Conservation (phyloP, 2,888 invertebrate genomes). For the Drosophila formosana region DNA sequence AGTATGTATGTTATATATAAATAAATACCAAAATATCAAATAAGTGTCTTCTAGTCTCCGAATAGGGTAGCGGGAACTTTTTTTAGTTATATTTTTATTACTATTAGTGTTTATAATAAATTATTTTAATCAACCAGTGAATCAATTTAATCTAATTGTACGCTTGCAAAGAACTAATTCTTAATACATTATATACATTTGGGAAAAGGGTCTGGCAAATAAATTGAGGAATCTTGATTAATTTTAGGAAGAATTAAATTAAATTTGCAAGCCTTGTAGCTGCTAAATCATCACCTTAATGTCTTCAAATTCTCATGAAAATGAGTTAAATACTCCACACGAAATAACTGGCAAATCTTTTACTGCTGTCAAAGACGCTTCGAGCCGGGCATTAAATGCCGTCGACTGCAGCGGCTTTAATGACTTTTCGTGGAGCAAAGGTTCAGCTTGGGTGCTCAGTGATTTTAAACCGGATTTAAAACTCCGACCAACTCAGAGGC, state of each 20-base stretch:
- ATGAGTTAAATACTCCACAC: neutral
- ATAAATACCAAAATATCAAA: no score
- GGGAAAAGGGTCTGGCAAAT: neutral
- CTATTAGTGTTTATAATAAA: no score
- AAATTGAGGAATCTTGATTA: neutral
- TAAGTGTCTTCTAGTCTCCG: no score
- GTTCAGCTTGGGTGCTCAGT: constrained; percentile 28
- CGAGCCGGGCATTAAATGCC: constrained; percentile 30
- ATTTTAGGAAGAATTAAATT: constrained; percentile 1
- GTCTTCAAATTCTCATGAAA: neutral
- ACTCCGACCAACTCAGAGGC: constrained; percentile 16
- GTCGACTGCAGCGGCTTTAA: constrained; percentile 34
- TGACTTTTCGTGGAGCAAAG: constrained; percentile 20
- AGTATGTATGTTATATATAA: no score
- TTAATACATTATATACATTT: no score
- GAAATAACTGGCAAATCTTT: constrained; percentile 8
- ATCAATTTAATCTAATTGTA: no score
- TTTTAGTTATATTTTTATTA: no score
- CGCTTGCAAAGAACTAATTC: no score
- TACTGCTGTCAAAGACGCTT: constrained; percentile 7
- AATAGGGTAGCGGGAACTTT: no score
- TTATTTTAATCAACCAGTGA: no score
- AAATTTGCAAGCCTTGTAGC: neutral
- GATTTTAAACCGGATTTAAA: constrained; percentile 38
- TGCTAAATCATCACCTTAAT: constrained; percentile 17